phyloP scores from a whole-genome alignment of 2,888 invertebrate species.

The Cosmia pyralina region DNA sequence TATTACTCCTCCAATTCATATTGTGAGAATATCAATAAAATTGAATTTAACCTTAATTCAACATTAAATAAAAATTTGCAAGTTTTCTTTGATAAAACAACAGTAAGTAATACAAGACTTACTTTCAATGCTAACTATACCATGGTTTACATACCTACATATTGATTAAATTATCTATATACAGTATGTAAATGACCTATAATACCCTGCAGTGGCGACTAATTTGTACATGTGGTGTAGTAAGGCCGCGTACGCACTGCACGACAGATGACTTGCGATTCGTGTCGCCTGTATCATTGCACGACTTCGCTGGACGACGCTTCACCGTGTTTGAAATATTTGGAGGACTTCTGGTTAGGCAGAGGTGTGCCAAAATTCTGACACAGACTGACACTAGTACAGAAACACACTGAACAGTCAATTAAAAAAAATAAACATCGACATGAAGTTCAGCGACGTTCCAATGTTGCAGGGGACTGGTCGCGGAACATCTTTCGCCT shows the following conservation, averaged over 20 bases:
- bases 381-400: background rate
- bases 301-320: too few species aligned
- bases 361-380: background rate
- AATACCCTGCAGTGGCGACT: slow-evolving; percentile 21
- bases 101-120: background rate
- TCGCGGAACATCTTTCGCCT: background rate
- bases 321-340: background rate
- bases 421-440: background rate
- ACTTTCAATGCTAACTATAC: background rate
- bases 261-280: background rate
- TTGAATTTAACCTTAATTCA: background rate
- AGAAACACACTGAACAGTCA: too few species aligned
- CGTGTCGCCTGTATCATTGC: background rate
- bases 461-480: background rate
- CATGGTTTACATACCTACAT: background rate
- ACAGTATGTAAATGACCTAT: slow-evolving; percentile 35
- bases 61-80: background rate
- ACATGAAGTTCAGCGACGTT: background rate
- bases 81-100: background rate
- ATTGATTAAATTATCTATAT: slow-evolving; percentile 30
- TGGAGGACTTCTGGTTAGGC: too few species aligned
- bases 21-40: background rate
- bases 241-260: slow-evolving; percentile 5
- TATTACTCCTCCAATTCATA: background rate
- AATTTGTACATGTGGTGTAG: slow-evolving; percentile 27